Evolutionary conservation across 2,797 vertebrate genomes (phyloP).

Genomic region (Amniataba percoides): DNA sequence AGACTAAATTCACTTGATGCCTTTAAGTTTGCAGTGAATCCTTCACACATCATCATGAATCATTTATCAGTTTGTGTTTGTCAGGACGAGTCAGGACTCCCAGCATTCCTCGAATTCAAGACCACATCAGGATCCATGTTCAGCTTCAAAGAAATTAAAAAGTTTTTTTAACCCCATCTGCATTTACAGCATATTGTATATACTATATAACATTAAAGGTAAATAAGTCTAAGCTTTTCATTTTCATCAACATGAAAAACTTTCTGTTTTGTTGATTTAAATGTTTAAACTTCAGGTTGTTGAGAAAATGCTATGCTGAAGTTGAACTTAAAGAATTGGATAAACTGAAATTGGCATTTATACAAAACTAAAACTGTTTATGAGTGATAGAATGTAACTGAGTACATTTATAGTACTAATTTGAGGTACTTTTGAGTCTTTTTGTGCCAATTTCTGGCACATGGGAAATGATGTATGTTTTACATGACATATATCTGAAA

Average conservation of each 20-base stretch:
- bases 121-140: constrained; percentile 37
- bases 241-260: no score
- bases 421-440: neutral
- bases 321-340: neutral
- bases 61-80: constrained; percentile 40
- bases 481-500: no score
- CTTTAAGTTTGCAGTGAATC: constrained; percentile 9
- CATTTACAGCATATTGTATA: neutral
- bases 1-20: constrained; percentile 4
- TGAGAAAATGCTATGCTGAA: no score
- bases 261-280: neutral
- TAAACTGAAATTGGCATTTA: neutral
- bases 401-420: neutral
- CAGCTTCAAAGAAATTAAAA: constrained; percentile 25
- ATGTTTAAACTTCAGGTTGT: neutral
- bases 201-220: neutral
- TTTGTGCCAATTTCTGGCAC: neutral
- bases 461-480: no score
- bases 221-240: neutral
- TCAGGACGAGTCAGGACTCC: constrained; percentile 17
- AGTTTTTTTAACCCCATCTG: neutral
- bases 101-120: constrained; percentile 53
- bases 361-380: neutral
- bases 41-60: constrained; percentile 29
- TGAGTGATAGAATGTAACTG: neutral